A percentile compares a stretch with the other conserved stretches of the same genome.
Conservation (phyloP, 2,113 vertebrate species). For the Pelvicachromis taeniatus region DNA sequence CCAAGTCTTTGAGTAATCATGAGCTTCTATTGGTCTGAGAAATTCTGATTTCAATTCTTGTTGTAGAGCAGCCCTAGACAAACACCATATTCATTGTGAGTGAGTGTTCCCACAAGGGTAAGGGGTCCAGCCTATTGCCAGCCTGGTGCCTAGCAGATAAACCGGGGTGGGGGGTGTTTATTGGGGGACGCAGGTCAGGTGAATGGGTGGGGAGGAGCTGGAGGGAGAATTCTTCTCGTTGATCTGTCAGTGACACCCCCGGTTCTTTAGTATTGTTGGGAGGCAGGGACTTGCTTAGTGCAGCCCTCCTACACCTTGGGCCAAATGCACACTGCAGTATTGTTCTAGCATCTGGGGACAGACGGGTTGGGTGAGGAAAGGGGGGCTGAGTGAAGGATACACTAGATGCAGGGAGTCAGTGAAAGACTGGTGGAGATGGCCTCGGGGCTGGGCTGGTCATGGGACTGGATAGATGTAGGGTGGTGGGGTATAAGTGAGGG, state of each 20-base stretch:
- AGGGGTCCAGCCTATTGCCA: conserved; percentile 44
- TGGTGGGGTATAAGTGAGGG: conserved; percentile 3
- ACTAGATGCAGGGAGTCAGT: conserved; percentile 24
- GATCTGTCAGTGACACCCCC: conserved; percentile 33
- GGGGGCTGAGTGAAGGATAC: conserved; percentile 43
- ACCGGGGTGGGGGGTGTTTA: conserved; percentile 50
- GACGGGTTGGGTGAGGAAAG: conserved; percentile 45
- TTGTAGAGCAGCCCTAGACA: not conserved
- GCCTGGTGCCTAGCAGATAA: conserved; percentile 56
- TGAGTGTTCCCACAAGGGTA: conserved; percentile 13
- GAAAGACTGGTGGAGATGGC: conserved; percentile 28
- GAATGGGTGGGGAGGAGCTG: conserved; percentile 48
- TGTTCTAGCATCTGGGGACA: conserved; percentile 72
- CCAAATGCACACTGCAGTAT: conserved; percentile 76
- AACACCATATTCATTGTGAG: not conserved
- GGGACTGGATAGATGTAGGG: conserved; percentile 39
- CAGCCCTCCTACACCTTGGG: conserved; percentile 80
- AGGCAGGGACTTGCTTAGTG: conserved; percentile 62
- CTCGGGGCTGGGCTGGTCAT: conserved; percentile 64
- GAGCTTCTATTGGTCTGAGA: not conserved
- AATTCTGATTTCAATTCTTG: not conserved
- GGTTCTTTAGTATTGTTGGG: conserved; percentile 67
- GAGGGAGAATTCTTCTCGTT: conserved; percentile 61
- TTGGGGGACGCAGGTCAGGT: conserved; percentile 62
- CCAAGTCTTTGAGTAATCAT: not conserved